A percentile compares a stretch with the other conserved stretches of the same genome.
Evolutionary conservation across 2,888 invertebrate genomes (phyloP).

Genomic region (Zygaena filipendulae): DNA sequence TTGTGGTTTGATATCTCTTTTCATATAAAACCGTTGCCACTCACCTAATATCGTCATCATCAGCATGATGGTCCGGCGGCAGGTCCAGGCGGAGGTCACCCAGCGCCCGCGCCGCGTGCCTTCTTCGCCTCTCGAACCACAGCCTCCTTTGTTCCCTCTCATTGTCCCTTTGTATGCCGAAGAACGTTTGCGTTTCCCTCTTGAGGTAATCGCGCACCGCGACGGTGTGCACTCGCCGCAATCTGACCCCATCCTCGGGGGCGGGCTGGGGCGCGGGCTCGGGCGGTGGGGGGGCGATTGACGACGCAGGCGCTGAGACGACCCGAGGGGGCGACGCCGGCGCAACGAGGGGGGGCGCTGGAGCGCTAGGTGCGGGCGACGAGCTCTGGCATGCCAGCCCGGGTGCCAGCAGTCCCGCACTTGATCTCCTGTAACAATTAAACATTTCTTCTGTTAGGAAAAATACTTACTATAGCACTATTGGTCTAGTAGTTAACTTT

Average conservation of each 20-base stretch:
- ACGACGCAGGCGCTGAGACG: conserved; percentile 38
- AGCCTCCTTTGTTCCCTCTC: conserved; percentile 78
- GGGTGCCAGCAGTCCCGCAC: conserved; percentile 53
- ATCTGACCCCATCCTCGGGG: conserved; percentile 56
- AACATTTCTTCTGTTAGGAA: no score
- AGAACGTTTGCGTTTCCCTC: conserved; percentile 84
- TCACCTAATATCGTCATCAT: conserved; percentile 67
- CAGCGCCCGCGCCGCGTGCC: conserved; percentile 79
- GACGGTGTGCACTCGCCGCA: conserved; percentile 48
- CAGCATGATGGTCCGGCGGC: conserved; percentile 70
- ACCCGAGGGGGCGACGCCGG: conserved; percentile 56
- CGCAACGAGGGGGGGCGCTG: conserved; percentile 35
- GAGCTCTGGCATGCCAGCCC: conserved; percentile 51
- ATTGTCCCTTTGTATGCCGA: conserved; percentile 83
- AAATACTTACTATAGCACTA: conserved; percentile 1
- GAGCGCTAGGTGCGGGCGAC: conserved; percentile 36
- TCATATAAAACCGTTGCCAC: no score
- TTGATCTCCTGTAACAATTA: conserved; percentile 58
- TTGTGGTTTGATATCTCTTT: no score
- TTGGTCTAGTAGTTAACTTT: no score
- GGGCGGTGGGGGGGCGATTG: conserved; percentile 31
- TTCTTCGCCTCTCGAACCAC: conserved; percentile 83
- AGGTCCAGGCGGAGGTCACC: conserved; percentile 69
- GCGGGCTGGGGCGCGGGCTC: conserved; percentile 41
- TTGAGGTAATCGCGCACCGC: conserved; percentile 75